phyloP scores from a whole-genome alignment of 2,797 vertebrate species.

The Galaxias olidus region DNA sequence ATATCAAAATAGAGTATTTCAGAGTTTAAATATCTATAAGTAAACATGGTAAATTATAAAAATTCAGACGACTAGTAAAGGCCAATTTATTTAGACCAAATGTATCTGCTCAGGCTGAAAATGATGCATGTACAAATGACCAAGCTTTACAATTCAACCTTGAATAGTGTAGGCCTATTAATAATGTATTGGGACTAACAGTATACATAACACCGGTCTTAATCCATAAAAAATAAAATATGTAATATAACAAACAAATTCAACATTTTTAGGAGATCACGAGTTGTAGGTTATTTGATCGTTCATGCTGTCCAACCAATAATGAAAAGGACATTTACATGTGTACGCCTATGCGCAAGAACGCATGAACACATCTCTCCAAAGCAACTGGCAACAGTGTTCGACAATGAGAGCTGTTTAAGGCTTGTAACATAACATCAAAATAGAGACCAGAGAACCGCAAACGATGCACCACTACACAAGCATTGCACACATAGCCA shows the following conservation, averaged over 20 bases:
- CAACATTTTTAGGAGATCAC: slow-evolving; percentile 15
- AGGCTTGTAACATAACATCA: slow-evolving; percentile 52
- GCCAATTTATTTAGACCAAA: too few relatives aligned
- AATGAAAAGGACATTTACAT: slow-evolving; percentile 17
- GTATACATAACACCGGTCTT: background rate
- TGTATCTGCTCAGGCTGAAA: too few relatives aligned
- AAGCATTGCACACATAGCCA: slow-evolving; percentile 40
- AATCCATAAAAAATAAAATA: slow-evolving; percentile 16
- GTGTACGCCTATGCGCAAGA: slow-evolving; percentile 33
- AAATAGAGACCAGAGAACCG: slow-evolving; percentile 26
- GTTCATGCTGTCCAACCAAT: slow-evolving; percentile 25
- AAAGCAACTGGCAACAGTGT: slow-evolving; percentile 35
- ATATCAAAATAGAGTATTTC: background rate
- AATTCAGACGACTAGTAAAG: too few relatives aligned
- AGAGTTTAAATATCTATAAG: too few relatives aligned
- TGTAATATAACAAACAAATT: background rate
- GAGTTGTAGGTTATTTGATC: slow-evolving; percentile 2
- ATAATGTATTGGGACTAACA: background rate
- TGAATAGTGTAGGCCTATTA: background rate
- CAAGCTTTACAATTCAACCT: background rate
- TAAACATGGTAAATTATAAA: too few relatives aligned
- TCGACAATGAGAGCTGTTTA: slow-evolving; percentile 40
- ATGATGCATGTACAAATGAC: too few relatives aligned
- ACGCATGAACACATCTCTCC: slow-evolving; percentile 21
- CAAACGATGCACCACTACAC: slow-evolving; percentile 40